Conservation (phyloP, 2,888 invertebrate genomes). For the Phrixothrix hirtus region DNA sequence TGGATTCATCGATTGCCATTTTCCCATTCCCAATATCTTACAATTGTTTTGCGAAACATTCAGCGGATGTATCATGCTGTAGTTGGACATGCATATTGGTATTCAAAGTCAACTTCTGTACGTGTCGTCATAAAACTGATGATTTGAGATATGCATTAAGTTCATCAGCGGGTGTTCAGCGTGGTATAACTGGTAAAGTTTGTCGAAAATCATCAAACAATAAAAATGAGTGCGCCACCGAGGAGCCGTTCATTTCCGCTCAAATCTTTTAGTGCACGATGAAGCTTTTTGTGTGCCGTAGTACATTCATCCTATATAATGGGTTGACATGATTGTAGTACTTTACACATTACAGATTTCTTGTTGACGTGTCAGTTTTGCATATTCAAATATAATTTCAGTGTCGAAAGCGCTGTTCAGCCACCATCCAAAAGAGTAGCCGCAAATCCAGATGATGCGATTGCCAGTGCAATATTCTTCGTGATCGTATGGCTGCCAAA, state of each 20-base stretch:
- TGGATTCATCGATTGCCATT: slow-evolving; percentile 36
- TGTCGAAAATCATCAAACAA: slow-evolving; percentile 47
- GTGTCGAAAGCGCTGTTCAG: slow-evolving; percentile 44
- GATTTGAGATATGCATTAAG: slow-evolving; percentile 46
- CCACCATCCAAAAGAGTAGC: too few species aligned
- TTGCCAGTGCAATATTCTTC: slow-evolving; percentile 42
- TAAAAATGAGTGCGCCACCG: slow-evolving; percentile 42
- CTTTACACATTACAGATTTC: slow-evolving; percentile 18
- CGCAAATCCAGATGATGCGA: slow-evolving; percentile 53
- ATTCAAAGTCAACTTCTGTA: too few species aligned
- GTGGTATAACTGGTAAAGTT: slow-evolving; percentile 45
- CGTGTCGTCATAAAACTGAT: too few species aligned
- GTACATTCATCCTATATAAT: slow-evolving; percentile 35
- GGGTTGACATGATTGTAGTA: slow-evolving; percentile 36
- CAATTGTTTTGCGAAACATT: slow-evolving; percentile 41
- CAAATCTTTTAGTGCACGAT: slow-evolving; percentile 40
- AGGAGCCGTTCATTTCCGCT: slow-evolving; percentile 36
- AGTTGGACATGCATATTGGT: slow-evolving; percentile 42
- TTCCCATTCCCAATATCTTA: slow-evolving; percentile 41
- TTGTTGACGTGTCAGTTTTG: slow-evolving; percentile 39
- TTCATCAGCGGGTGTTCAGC: slow-evolving; percentile 44
- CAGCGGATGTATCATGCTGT: slow-evolving; percentile 37
- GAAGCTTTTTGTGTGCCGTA: slow-evolving; percentile 35
- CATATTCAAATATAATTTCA: slow-evolving; percentile 28
- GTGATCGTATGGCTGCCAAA: slow-evolving; percentile 1